These are phyloP conservation scores for Anarhynchus alexandrinus DNA, from an alignment of 2,113 vertebrate genomes.

Conservation along the genomic window DNA sequence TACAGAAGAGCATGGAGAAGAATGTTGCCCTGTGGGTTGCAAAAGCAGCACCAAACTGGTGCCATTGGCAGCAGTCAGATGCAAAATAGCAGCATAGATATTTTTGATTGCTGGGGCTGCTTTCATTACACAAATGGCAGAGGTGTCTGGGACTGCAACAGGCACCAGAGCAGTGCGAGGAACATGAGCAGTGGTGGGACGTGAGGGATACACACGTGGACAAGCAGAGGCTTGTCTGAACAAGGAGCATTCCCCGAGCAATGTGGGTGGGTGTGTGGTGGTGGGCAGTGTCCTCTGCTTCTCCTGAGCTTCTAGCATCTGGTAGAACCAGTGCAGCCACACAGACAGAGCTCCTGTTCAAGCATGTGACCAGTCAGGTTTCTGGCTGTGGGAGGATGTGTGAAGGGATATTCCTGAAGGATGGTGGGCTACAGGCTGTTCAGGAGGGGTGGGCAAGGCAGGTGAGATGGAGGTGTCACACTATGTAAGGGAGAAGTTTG, in stretches of 20 bases:
- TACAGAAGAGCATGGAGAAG: not conserved
- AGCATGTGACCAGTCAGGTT: not conserved
- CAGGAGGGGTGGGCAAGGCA: not conserved
- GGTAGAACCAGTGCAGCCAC: not conserved
- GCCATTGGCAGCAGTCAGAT: not conserved
- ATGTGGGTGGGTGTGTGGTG: not conserved
- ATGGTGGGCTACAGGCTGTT: not conserved
- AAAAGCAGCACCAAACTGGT: not conserved
- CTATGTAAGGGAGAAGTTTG: not conserved
- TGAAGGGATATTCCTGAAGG: not conserved
- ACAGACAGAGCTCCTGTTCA: not conserved
- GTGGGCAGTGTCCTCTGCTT: not conserved
- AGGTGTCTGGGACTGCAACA: not conserved
- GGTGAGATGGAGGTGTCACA: not conserved
- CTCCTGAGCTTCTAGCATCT: not conserved
- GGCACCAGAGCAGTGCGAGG: not conserved
- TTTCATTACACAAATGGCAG: not conserved
- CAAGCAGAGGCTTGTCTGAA: not conserved
- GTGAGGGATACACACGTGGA: not conserved
- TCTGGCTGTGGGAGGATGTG: not conserved
- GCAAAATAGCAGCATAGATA: not conserved
- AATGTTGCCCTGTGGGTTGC: not conserved
- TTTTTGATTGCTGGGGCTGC: not conserved
- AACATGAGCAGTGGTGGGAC: not conserved
- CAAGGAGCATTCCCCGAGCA: not conserved